phyloP scores from a whole-genome alignment of 2,797 vertebrate genomes.

The Rachycentron canadum region DNA sequence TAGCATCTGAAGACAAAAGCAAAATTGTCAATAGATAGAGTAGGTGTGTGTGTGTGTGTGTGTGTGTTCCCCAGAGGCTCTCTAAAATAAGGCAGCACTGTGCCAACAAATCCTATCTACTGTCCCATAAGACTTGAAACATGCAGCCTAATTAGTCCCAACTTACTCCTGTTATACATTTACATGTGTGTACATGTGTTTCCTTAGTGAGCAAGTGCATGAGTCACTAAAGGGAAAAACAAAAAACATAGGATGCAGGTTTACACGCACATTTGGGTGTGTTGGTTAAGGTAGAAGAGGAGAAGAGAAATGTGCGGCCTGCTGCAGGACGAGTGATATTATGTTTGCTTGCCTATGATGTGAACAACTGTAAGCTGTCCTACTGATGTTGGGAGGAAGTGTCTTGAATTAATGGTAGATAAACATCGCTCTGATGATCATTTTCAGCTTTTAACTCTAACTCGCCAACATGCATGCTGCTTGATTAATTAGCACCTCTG shows the following conservation, averaged over 20 bases:
- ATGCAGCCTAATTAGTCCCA: constrained; percentile 65
- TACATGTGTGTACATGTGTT: constrained; percentile 2
- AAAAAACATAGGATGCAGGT: constrained; percentile 3
- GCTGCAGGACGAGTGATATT: constrained; percentile 28
- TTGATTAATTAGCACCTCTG: constrained; percentile 58
- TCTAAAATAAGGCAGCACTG: constrained; percentile 19
- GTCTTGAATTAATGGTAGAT: constrained; percentile 60
- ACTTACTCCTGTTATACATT: constrained; percentile 6
- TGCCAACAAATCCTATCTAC: constrained; percentile 61
- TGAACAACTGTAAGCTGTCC: constrained; percentile 48
- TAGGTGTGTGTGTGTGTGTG: not conserved
- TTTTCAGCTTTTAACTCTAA: constrained; percentile 60
- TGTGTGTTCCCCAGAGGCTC: constrained; percentile 25
- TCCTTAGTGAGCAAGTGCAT: constrained; percentile 17
- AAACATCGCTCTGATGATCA: constrained; percentile 58
- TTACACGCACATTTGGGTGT: constrained; percentile 8
- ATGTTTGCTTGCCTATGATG: constrained; percentile 39
- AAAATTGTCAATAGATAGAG: constrained; percentile 15
- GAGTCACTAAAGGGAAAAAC: constrained; percentile 17
- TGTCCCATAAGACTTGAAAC: constrained; percentile 64
- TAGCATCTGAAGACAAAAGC: constrained; percentile 10
- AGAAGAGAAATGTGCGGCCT: constrained; percentile 14
- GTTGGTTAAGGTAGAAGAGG: constrained; percentile 7
- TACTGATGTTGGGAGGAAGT: constrained; percentile 53
- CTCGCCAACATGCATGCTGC: constrained; percentile 44